These are phyloP conservation scores for Tubulanus polymorphus DNA, from an alignment of 2,888 invertebrate species.

Conservation along the genomic window DNA sequence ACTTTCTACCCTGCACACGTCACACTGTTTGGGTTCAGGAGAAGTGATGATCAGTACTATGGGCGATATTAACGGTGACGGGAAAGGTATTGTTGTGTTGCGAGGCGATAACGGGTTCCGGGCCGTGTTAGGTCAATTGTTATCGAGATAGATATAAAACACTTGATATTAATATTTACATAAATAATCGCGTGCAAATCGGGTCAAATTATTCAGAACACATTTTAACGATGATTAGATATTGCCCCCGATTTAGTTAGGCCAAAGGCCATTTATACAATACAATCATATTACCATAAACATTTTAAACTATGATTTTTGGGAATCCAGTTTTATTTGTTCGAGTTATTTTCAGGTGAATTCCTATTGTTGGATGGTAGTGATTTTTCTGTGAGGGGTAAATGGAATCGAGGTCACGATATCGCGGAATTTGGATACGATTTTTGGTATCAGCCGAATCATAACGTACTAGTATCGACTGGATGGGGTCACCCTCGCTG, in stretches of 20 bases:
- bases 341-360: constrained; percentile 57
- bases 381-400: constrained; percentile 66
- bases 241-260: no score
- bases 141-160: no score
- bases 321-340: background rate
- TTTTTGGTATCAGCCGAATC: constrained; percentile 95
- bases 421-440: constrained; percentile 71
- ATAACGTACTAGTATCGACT: constrained; percentile 82
- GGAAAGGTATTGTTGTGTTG: constrained; percentile 66
- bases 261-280: no score
- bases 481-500: constrained; percentile 90
- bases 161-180: no score
- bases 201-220: no score
- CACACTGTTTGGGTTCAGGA: constrained; percentile 88
- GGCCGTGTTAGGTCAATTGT: no score
- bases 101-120: no score
- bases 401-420: constrained; percentile 45
- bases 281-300: no score
- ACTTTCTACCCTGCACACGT: constrained; percentile 85
- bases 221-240: no score
- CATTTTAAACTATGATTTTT: no score
- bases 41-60: constrained; percentile 93
- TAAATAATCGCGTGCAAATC: no score
- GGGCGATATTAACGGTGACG: constrained; percentile 83
- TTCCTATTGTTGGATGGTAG: constrained; percentile 83